Conservation (phyloP, 1,140 invertebrate genomes). For the Acarapis woodi region DNA sequence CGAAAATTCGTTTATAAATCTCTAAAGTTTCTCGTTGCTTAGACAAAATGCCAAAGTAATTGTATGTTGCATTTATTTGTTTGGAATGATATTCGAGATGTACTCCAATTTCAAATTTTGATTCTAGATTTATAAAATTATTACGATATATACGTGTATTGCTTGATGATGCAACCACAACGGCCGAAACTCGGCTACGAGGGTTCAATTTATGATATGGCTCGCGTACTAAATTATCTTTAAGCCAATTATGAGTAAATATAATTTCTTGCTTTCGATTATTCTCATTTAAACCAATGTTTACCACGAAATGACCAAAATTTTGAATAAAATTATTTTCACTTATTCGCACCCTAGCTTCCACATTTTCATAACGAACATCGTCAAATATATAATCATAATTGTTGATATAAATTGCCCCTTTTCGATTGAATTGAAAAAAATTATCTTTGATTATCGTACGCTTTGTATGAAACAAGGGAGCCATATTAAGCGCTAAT, state of each 20-base stretch:
- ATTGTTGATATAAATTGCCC: slow-evolving; percentile 61
- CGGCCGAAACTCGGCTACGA: slow-evolving; percentile 55
- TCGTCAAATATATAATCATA: slow-evolving; percentile 24
- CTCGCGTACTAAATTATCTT: slow-evolving; percentile 57
- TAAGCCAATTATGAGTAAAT: slow-evolving; percentile 63
- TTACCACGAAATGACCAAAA: slow-evolving; percentile 52
- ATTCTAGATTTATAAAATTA: slow-evolving; percentile 63
- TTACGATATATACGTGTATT: slow-evolving; percentile 72
- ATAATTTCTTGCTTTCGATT: slow-evolving; percentile 42
- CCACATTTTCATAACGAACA: slow-evolving; percentile 5
- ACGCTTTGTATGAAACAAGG: slow-evolving; percentile 41
- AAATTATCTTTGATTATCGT: slow-evolving; percentile 56
- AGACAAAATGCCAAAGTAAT: slow-evolving; percentile 46
- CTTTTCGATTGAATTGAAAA: slow-evolving; percentile 46
- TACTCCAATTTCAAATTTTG: slow-evolving; percentile 72
- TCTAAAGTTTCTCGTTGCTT: slow-evolving; percentile 14
- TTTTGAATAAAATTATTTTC: slow-evolving; percentile 71
- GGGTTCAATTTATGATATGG: slow-evolving; percentile 51
- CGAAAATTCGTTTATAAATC: slow-evolving; percentile 42
- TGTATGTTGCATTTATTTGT: slow-evolving; percentile 67
- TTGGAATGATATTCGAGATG: slow-evolving; percentile 78
- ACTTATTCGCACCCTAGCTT: slow-evolving; percentile 36
- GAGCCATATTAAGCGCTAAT: slow-evolving; percentile 42
- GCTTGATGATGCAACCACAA: slow-evolving; percentile 49
- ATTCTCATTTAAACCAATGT: slow-evolving; percentile 55